phyloP scores from a whole-genome alignment of 2,797 vertebrate species.

The Chaetophractus vellerosus region DNA sequence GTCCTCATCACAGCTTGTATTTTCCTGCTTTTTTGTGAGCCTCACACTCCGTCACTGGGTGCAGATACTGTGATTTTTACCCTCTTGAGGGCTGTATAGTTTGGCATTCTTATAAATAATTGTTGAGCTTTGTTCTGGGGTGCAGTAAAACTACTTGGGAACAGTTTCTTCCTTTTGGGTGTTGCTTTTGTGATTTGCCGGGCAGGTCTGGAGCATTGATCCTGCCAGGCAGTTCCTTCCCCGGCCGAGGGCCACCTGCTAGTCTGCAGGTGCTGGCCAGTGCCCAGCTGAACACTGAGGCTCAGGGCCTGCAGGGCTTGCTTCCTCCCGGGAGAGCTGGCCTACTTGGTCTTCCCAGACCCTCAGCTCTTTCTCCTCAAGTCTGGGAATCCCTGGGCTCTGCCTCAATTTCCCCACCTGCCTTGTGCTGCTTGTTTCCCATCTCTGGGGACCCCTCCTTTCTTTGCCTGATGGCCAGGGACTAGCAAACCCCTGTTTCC shows the following conservation, averaged over 20 bases:
- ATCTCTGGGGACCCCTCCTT: neutral
- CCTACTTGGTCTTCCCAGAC: neutral
- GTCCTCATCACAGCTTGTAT: too few relatives aligned
- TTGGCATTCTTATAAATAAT: neutral
- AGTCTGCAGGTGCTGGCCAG: rapidly evolving
- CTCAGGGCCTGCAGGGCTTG: too few relatives aligned
- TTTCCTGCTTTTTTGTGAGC: neutral
- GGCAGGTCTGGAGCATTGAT: too few relatives aligned
- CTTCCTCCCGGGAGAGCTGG: too few relatives aligned
- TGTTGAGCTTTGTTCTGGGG: neutral
- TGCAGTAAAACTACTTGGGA: neutral
- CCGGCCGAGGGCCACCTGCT: too few relatives aligned
- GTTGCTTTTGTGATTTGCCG: too few relatives aligned
- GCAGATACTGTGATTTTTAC: neutral
- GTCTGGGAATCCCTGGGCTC: rapidly evolving
- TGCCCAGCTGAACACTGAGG: too few relatives aligned
- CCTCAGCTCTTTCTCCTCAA: neutral
- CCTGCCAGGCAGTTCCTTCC: neutral
- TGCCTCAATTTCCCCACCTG: neutral
- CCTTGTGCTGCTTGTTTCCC: too few relatives aligned
- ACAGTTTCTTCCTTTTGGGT: too few relatives aligned
- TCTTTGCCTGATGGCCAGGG: rapidly evolving
- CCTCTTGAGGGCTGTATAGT: rapidly evolving
- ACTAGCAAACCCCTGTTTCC: neutral
- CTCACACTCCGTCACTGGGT: rapidly evolving